phyloP scores from a whole-genome alignment of 2,888 invertebrate species.

The Rhagonycha lutea region DNA sequence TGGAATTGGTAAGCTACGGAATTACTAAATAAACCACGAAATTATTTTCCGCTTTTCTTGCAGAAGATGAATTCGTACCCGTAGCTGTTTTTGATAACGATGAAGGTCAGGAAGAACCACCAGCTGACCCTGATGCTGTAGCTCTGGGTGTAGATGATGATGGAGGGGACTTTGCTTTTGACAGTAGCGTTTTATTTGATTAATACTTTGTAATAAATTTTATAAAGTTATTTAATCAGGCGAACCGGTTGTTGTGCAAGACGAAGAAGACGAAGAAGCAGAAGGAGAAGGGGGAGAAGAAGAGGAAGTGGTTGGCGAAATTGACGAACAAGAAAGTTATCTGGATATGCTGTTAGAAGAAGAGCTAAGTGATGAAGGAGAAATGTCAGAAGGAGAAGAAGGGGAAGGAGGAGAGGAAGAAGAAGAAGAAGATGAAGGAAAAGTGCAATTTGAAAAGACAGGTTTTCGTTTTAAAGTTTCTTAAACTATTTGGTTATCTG shows the following conservation, averaged over 20 bases:
- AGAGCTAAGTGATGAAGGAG: constrained; percentile 4
- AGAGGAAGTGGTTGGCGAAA: constrained; percentile 17
- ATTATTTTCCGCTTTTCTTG: neutral
- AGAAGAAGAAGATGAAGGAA: constrained; percentile 20
- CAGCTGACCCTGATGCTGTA: constrained; percentile 31
- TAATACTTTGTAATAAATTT: neutral
- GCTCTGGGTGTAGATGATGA: too few species aligned
- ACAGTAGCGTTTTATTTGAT: neutral
- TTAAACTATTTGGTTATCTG: neutral
- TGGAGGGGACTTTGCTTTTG: neutral
- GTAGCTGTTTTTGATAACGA: constrained; percentile 2
- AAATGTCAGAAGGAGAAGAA: constrained; percentile 3
- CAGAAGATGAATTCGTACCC: constrained; percentile 8
- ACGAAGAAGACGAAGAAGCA: neutral
- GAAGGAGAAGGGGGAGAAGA: neutral
- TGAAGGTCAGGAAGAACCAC: neutral
- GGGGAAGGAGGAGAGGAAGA: neutral
- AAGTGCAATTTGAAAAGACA: neutral
- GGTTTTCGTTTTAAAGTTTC: neutral
- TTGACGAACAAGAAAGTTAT: constrained; percentile 1
- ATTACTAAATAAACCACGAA: neutral
- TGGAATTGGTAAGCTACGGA: neutral
- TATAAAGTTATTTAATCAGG: neutral
- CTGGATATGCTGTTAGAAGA: neutral
- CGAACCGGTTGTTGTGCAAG: neutral